phyloP scores from a whole-genome alignment of 2,113 vertebrate genomes.

The Passer domesticus region DNA sequence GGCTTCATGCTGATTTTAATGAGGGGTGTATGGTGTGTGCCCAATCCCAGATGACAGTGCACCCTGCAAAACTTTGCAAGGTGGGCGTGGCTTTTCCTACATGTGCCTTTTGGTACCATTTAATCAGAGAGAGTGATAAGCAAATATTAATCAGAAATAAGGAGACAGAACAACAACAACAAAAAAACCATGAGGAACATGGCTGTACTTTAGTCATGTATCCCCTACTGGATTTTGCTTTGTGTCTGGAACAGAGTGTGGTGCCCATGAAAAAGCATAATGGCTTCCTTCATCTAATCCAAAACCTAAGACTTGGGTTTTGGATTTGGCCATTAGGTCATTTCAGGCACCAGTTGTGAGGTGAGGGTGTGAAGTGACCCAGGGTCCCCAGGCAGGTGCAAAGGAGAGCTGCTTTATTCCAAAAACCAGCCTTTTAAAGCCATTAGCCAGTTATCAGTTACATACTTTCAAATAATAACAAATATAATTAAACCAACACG shows the following conservation, averaged over 20 bases:
- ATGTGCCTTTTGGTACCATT: background rate
- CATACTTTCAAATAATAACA: background rate
- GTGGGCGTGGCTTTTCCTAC: background rate
- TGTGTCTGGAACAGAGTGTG: background rate
- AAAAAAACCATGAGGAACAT: background rate
- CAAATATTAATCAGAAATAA: background rate
- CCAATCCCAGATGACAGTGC: background rate
- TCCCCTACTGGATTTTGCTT: background rate
- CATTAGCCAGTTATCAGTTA: background rate
- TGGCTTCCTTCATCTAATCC: background rate
- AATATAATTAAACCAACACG: background rate
- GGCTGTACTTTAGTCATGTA: background rate
- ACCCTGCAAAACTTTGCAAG: background rate
- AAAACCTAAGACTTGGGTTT: background rate
- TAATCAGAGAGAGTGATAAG: background rate
- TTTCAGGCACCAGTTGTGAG: background rate
- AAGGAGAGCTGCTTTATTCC: background rate
- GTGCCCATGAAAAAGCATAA: background rate
- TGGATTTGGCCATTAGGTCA: background rate
- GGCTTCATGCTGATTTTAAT: background rate
- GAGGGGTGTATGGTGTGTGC: background rate
- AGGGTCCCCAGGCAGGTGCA: background rate
- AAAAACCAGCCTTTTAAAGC: accelerated
- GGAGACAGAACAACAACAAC: background rate
- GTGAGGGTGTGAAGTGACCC: background rate